These are phyloP conservation scores for Adoxophyes honmai DNA, from an alignment of 1,140 invertebrate genomes.

Conservation along the genomic window DNA sequence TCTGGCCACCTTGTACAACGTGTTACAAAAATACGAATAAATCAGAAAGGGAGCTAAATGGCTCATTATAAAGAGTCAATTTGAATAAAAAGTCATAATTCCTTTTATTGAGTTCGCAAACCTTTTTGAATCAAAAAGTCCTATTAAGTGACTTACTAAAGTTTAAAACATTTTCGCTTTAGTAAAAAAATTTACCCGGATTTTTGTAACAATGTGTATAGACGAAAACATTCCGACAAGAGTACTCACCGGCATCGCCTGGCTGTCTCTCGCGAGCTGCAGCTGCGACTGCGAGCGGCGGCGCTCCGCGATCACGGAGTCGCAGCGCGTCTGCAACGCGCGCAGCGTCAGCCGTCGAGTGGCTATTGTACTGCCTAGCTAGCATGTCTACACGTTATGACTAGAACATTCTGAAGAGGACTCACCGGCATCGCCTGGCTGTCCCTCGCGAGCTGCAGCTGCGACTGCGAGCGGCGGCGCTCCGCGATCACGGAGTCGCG, in stretches of 20 bases:
- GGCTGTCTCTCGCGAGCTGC: slow-evolving; percentile 20
- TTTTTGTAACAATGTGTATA: too few species aligned
- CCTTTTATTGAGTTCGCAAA: too few species aligned
- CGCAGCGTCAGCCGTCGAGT: slow-evolving; percentile 88
- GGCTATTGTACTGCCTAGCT: slow-evolving; percentile 84
- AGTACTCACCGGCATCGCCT: slow-evolving; percentile 1
- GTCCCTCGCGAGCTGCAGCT: slow-evolving; percentile 26
- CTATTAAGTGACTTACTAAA: too few species aligned
- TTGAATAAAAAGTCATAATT: too few species aligned
- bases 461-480: slow-evolving; percentile 84
- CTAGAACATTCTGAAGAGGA: background rate
- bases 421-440: background rate
- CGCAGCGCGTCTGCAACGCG: slow-evolving; percentile 88
- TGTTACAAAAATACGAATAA: too few species aligned
- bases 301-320: slow-evolving; percentile 88
- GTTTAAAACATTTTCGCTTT: too few species aligned
- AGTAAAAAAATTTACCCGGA: too few species aligned
- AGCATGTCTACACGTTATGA: slow-evolving; percentile 37
- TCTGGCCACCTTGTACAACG: too few species aligned
- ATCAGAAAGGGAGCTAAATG: too few species aligned
- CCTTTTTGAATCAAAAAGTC: too few species aligned
- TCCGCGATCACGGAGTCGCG: slow-evolving; percentile 90
- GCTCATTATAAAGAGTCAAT: too few species aligned
- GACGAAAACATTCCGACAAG: too few species aligned
- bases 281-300: slow-evolving; percentile 83